A percentile compares a stretch with the other conserved stretches of the same genome.
These are phyloP conservation scores for Melanotaenia duboulayi DNA, from an alignment of 2,113 vertebrate species.

Conservation along the genomic window DNA sequence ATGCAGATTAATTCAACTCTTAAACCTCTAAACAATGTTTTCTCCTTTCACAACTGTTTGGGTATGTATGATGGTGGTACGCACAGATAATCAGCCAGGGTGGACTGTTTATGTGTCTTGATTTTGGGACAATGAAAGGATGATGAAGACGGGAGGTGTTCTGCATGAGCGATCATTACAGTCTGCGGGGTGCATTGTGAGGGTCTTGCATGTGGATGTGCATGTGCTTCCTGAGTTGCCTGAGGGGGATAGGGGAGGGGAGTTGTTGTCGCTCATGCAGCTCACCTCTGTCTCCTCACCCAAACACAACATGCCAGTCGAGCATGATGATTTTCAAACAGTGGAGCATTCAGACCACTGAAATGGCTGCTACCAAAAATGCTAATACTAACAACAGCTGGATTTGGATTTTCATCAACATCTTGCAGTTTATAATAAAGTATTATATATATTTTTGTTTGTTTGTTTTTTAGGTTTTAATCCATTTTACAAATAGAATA, in stretches of 20 bases:
- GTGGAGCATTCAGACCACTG: not conserved
- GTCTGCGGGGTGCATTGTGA: constrained; percentile 6
- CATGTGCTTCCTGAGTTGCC: constrained; percentile 73
- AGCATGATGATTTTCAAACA: constrained; percentile 38
- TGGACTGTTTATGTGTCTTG: constrained; percentile 4
- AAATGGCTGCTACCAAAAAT: not conserved
- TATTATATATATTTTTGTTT: not conserved
- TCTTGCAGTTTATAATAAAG: constrained; percentile 18
- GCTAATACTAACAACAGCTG: not conserved
- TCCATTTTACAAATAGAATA: not conserved
- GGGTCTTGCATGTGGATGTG: constrained; percentile 81
- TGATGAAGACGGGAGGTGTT: constrained; percentile 24
- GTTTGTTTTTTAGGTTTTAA: not conserved
- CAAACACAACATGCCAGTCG: constrained; percentile 20
- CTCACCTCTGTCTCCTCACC: constrained; percentile 47
- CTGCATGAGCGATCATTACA: constrained; percentile 66
- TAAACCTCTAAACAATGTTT: constrained; percentile 40
- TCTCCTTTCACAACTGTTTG: constrained; percentile 35
- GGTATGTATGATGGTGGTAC: constrained; percentile 75
- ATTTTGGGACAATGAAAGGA: not conserved
- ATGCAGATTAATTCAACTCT: constrained; percentile 42
- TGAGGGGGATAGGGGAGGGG: constrained; percentile 6
- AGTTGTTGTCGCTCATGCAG: constrained; percentile 56
- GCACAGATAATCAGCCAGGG: constrained; percentile 28
- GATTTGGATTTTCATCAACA: constrained; percentile 12